Conservation (phyloP, 2,888 invertebrate genomes). For the Syrista parreyssii region DNA sequence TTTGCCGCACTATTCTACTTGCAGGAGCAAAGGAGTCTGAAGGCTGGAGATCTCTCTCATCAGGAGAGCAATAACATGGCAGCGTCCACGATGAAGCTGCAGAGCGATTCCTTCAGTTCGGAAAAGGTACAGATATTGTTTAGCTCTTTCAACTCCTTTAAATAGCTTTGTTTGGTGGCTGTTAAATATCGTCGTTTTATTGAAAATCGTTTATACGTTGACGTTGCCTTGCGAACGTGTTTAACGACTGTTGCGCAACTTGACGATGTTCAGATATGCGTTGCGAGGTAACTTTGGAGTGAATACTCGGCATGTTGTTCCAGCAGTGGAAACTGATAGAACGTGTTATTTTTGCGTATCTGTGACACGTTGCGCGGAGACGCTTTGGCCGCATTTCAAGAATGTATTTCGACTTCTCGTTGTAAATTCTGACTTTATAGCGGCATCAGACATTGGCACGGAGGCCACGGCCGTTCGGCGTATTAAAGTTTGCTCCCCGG, state of each 20-base stretch:
- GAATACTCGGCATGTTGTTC: background rate
- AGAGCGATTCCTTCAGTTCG: constrained; percentile 87
- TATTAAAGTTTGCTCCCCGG: background rate
- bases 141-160: background rate
- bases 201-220: background rate
- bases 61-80: constrained; percentile 89
- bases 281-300: background rate
- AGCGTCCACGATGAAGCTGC: constrained; percentile 84
- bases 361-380: constrained; percentile 9
- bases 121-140: constrained; percentile 71
- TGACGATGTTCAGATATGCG: background rate
- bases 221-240: background rate
- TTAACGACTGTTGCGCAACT: background rate
- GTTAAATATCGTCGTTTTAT: background rate
- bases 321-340: background rate
- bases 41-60: constrained; percentile 85
- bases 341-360: constrained; percentile 13
- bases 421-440: constrained; percentile 9
- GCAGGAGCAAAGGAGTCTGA: constrained; percentile 86
- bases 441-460: constrained; percentile 8
- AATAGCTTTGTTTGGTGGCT: constrained; percentile 3
- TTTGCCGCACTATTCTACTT: constrained; percentile 45
- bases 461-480: constrained; percentile 10
- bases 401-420: constrained; percentile 20
- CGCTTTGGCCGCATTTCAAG: constrained; percentile 27